Evolutionary conservation across 1,140 invertebrate genomes (phyloP), one percentile per base, ranked within the genome.

Genomic region (Lordiphosa stackelbergi): DNA sequence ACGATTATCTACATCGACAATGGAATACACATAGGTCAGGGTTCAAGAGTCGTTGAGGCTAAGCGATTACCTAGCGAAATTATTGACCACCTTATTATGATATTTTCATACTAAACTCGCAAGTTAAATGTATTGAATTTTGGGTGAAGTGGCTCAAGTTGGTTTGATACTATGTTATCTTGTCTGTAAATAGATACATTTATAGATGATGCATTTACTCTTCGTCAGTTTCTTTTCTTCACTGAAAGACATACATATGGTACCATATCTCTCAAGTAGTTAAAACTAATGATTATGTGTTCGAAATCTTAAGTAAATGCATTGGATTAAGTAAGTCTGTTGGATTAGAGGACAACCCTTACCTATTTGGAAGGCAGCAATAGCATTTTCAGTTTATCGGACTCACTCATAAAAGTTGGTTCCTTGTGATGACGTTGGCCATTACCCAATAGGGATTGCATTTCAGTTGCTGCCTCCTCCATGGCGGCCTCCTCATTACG

Each of bases 301-400:
- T 47, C 24, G 9, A 73, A 69, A 66, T 8, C 54, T 71, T 75
- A 75, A 75, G 56, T 83, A 83, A 84, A 85, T 83, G 77, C 73
- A 73, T 52, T 60, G 22, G 38, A 43, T 31, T 48, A 24, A 52
- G 35, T 46, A 24, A 52, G 11, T 41, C 40, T 54, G 19, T 51
- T 37, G 5, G 7, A 38, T 51, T n/a, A 10, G 11, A n/a, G 16
- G 10, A 4, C 13, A 13, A 49, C 34, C 52, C 60, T 46, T 66
- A 22, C 16, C 19, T 77, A 87, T 55, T 87, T 87, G 5, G 86
- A 88, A n/a, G 88, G 88, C 37, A 88, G 69, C 47, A 88, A 51
- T 37, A 89, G 64, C 69, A 88, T 87, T 78, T 89, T 88, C 4
- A 87, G 70, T 49, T 86, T 89, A 38, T 88, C 88, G 0, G 88